Evolutionary conservation across 2,888 invertebrate species (phyloP), one percentile per base, ranked within the genome.

Genomic region (Boloria selene): DNA sequence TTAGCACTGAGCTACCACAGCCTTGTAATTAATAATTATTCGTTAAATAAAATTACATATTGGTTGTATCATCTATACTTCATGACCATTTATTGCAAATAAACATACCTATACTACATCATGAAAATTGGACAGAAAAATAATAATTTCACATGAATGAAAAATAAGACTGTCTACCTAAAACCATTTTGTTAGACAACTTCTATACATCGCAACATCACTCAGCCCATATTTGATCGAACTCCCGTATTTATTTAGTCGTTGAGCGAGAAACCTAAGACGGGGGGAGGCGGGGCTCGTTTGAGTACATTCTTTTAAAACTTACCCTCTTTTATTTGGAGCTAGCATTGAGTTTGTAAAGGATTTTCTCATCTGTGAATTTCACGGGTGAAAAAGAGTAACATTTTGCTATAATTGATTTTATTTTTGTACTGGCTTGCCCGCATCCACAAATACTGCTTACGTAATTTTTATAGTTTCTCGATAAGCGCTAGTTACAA

Each of bases 151-250:
- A 3, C 14, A 22, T 6, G 7, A 55, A 45, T 1, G 45, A 45
- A 0, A 56, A 22, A 45, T 45, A 26, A 45, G 1, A 45, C n/a
- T 22, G 22, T 45, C 31, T 38, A 56, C 45, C 58, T 45, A 13
- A 59, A 47, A 65, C 62, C 61, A 63, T 68, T 62, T 56, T 38
- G 56, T 55, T 42, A 22, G 18, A 64, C 63, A 62, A 61, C 31
- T 60, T 62, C 38, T 53, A 54, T 61, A 60, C 58, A 31, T n/a
- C 45, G 52, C 67, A 59, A 65, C 56, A 67, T 62, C 66, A 62
- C 67, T 69, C 72, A 71, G 70, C 86, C 86, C 86, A 81, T 87
- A 86, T 88, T 87, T 87, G 82, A 77, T 78, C 73, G 70, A 71
- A 72, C 80, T 79, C 79, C 78, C 80, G 79, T 83, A 84, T 85